phyloP scores from a whole-genome alignment of 1,140 invertebrate genomes.

The Diabrotica undecimpunctata region DNA sequence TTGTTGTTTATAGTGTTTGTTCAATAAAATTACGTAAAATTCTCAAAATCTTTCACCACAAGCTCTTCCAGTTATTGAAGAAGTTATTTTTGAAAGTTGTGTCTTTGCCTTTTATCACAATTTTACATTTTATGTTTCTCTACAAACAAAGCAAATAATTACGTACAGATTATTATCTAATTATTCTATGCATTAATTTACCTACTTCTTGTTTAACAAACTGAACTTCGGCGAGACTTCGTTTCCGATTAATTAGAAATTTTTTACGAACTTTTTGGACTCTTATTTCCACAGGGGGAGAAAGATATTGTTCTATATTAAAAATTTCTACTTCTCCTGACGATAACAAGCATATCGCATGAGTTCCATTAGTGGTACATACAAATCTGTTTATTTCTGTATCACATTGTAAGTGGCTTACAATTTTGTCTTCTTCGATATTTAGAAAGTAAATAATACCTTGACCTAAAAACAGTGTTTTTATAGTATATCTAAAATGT shows the following conservation, averaged over 20 bases:
- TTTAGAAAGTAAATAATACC: constrained; percentile 56
- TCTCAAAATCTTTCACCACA: too few relatives aligned
- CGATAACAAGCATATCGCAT: constrained; percentile 55
- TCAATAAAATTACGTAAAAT: too few relatives aligned
- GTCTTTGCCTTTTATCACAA: background rate
- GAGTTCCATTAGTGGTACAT: constrained; percentile 54
- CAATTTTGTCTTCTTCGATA: constrained; percentile 49
- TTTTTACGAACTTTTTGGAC: constrained; percentile 23
- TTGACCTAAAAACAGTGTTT: constrained; percentile 34
- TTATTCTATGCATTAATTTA: background rate
- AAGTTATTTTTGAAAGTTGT: too few relatives aligned
- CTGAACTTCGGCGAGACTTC: constrained; percentile 6
- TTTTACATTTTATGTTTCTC: too few relatives aligned
- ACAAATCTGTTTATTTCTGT: constrained; percentile 53
- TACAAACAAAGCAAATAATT: too few relatives aligned
- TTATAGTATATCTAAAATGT: too few relatives aligned
- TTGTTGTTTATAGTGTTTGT: too few relatives aligned
- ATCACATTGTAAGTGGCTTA: constrained; percentile 47
- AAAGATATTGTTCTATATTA: constrained; percentile 36
- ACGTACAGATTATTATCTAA: too few relatives aligned
- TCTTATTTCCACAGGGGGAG: constrained; percentile 22
- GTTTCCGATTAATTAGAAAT: constrained; percentile 15
- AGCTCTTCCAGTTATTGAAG: too few relatives aligned
- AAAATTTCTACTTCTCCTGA: constrained; percentile 58
- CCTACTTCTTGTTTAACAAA: constrained; percentile 7